Percentiles rank a stretch among this genome's conserved stretches.
phyloP scores from a whole-genome alignment of 2,113 vertebrate species.

The Equus quagga region DNA sequence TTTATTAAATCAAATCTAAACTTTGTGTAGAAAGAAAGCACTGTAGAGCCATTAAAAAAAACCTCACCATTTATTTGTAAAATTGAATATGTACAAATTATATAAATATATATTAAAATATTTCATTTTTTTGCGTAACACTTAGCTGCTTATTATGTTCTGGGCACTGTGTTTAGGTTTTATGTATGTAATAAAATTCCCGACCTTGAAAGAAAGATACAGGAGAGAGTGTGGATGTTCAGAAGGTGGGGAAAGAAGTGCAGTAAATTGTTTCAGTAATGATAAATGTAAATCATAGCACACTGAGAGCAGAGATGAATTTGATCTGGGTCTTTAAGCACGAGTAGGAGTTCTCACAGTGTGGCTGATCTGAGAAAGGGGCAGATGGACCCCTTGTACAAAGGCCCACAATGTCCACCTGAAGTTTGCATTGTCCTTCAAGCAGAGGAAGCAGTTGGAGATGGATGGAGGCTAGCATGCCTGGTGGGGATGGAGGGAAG shows the following conservation, averaged over 20 bases:
- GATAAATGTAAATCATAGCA: not conserved
- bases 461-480: not conserved
- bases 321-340: not conserved
- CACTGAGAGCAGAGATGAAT: not conserved
- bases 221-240: not conserved
- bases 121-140: not conserved
- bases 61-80: not conserved
- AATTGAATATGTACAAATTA: not conserved
- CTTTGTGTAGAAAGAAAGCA: not conserved
- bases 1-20: not conserved
- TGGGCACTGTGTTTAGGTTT: not conserved
- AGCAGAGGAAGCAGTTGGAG: not conserved
- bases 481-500: not conserved
- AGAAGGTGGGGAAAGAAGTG: not conserved
- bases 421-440: not conserved
- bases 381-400: not conserved
- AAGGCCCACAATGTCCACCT: not conserved
- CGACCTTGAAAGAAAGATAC: not conserved
- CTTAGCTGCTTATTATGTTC: not conserved
- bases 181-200: not conserved
- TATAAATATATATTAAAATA: not conserved
- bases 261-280: not conserved
- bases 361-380: not conserved
- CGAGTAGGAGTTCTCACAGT: not conserved
- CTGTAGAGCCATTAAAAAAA: not conserved